Conservation (phyloP, 2,888 invertebrate species). For the Gerris lacustris region DNA sequence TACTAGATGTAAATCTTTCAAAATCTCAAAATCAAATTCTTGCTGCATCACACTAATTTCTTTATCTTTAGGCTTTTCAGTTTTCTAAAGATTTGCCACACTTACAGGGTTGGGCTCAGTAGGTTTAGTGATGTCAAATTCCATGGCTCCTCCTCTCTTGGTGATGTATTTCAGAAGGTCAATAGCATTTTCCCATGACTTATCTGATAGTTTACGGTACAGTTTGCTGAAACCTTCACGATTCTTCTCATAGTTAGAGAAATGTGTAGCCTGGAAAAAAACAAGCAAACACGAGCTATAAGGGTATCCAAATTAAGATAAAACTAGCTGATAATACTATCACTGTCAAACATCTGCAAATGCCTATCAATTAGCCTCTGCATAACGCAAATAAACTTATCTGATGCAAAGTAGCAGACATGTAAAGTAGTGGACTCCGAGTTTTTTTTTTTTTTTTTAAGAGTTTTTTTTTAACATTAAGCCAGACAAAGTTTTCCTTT, state of each 20-base stretch:
- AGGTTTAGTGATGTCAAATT: slow-evolving; percentile 39
- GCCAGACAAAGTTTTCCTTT: no score
- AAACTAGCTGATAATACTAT: not conserved
- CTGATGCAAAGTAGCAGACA: no score
- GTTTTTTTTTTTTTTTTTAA: no score
- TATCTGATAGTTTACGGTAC: slow-evolving; percentile 59
- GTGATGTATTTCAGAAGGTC: slow-evolving; percentile 65
- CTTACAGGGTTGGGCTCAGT: slow-evolving; percentile 26
- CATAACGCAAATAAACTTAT: no score
- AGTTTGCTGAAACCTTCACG: slow-evolving; percentile 62
- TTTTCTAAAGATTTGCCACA: not conserved
- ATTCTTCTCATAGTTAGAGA: slow-evolving; percentile 62
- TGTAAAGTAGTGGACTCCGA: no score
- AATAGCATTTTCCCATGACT: slow-evolving; percentile 59
- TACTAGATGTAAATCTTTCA: no score
- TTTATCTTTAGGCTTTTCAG: no score
- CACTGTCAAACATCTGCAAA: no score
- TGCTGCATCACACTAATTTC: no score
- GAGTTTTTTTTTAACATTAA: no score
- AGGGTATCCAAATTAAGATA: slow-evolving; percentile 7
- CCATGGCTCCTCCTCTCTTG: slow-evolving; percentile 53
- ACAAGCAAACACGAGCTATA: not conserved
- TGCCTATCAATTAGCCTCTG: no score
- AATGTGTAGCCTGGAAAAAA: slow-evolving; percentile 48
- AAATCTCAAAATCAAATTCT: no score